Conservation (phyloP, 2,888 invertebrate genomes). For the Choristoneura rosaceana region DNA sequence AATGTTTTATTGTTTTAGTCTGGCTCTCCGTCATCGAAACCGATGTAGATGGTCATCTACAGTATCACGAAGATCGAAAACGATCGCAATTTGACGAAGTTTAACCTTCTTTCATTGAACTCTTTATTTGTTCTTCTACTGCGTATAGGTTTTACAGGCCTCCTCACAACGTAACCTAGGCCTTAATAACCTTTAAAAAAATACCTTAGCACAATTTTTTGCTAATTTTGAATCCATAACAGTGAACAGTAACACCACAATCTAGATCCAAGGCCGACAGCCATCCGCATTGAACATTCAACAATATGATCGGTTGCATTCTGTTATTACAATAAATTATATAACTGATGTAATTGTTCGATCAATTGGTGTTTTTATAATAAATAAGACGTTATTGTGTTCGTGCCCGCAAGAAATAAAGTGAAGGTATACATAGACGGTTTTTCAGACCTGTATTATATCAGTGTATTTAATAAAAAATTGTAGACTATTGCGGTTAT, state of each 20-base stretch:
- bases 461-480: too few species aligned
- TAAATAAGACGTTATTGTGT: neutral
- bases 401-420: neutral
- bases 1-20: too few species aligned
- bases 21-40: too few species aligned
- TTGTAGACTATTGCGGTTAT: too few species aligned
- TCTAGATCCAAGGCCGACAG: constrained; percentile 19
- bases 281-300: neutral
- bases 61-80: too few species aligned
- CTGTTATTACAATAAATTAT: constrained; percentile 22
- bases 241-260: neutral
- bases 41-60: too few species aligned
- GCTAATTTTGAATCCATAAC: constrained; percentile 19
- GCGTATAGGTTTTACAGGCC: too few species aligned
- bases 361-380: constrained; percentile 5
- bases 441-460: neutral
- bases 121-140: too few species aligned
- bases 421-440: neutral
- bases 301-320: constrained; percentile 18
- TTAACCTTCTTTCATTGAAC: too few species aligned
- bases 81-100: too few species aligned
- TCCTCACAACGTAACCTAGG: too few species aligned
- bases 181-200: neutral
- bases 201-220: constrained; percentile 1
- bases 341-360: constrained; percentile 18